phyloP scores from a whole-genome alignment of 2,797 vertebrate species.

The Eutrigla gurnardus region DNA sequence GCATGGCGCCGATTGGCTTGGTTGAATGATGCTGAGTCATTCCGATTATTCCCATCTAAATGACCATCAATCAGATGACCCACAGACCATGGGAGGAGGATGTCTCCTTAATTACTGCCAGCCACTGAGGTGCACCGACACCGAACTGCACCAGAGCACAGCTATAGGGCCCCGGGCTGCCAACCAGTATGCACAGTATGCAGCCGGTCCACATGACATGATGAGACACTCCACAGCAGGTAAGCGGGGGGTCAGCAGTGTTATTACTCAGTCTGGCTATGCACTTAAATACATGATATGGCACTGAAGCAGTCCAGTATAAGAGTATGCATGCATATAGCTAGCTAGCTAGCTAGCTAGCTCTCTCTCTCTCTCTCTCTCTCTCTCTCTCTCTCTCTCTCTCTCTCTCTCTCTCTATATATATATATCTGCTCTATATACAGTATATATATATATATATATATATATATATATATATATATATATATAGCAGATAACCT shows the following conservation, averaged over 20 bases:
- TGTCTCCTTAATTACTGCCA: conserved; percentile 62
- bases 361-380: too few species aligned
- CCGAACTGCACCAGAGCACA: conserved; percentile 51
- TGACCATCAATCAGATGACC: conserved; percentile 58
- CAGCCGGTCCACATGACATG: conserved; percentile 42
- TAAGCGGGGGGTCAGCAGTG: conserved; percentile 47
- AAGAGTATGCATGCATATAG: background rate
- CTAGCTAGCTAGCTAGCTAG: too few species aligned
- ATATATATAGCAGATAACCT: background rate
- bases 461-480: background rate
- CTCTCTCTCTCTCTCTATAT: too few species aligned
- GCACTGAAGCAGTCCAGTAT: background rate
- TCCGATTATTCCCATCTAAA: conserved; percentile 49
- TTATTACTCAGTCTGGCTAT: conserved; percentile 7
- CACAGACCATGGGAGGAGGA: conserved; percentile 33
- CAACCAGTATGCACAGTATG: conserved; percentile 58
- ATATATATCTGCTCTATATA: too few species aligned
- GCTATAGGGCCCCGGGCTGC: conserved; percentile 42
- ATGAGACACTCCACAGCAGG: conserved; percentile 48
- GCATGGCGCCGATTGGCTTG: conserved; percentile 4
- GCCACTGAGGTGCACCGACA: conserved; percentile 50
- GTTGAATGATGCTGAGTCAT: conserved; percentile 38
- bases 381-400: too few species aligned
- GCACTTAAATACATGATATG: conserved; percentile 19
- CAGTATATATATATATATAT: too few species aligned